Percentiles rank a stretch among this genome's conserved stretches.
Conservation (phyloP, 1,140 invertebrate species). For the Tribolium castaneum region DNA sequence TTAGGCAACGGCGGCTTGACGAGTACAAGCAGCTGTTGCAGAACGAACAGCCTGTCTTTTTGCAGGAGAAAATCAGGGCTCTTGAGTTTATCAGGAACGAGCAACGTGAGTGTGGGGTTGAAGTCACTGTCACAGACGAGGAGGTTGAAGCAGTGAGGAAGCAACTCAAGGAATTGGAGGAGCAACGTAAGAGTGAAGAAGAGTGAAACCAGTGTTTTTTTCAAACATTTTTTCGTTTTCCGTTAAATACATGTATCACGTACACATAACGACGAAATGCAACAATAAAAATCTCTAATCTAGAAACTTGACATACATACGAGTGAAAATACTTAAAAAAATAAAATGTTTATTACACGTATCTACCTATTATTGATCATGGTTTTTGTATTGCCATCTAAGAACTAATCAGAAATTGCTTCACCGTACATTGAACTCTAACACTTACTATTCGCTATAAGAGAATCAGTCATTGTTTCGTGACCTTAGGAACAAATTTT, state of each 20-base stretch:
- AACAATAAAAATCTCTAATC: constrained; percentile 36
- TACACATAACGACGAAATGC: constrained; percentile 42
- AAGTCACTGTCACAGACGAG: constrained; percentile 72
- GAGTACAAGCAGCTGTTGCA: constrained; percentile 71
- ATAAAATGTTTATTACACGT: constrained; percentile 40
- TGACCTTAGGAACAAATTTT: constrained; percentile 44
- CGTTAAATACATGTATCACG: constrained; percentile 34
- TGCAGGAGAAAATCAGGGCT: constrained; percentile 70
- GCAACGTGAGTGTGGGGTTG: constrained; percentile 73
- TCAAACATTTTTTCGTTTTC: constrained; percentile 8
- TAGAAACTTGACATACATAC: constrained; percentile 27
- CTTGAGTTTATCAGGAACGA: constrained; percentile 78
- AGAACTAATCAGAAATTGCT: constrained; percentile 30
- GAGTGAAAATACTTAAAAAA: constrained; percentile 43
- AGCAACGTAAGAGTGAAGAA: constrained; percentile 50
- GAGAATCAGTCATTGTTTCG: constrained; percentile 37
- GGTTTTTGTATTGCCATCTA: constrained; percentile 38
- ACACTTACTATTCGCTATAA: constrained; percentile 32
- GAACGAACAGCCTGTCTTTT: constrained; percentile 75
- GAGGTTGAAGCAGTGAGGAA: constrained; percentile 72
- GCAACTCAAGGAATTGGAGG: constrained; percentile 65
- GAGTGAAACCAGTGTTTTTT: neutral
- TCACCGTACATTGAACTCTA: constrained; percentile 35
- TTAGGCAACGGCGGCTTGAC: constrained; percentile 72
- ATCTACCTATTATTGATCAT: constrained; percentile 37